phyloP scores from a whole-genome alignment of 2,797 vertebrate genomes.

The Galago senegalensis region DNA sequence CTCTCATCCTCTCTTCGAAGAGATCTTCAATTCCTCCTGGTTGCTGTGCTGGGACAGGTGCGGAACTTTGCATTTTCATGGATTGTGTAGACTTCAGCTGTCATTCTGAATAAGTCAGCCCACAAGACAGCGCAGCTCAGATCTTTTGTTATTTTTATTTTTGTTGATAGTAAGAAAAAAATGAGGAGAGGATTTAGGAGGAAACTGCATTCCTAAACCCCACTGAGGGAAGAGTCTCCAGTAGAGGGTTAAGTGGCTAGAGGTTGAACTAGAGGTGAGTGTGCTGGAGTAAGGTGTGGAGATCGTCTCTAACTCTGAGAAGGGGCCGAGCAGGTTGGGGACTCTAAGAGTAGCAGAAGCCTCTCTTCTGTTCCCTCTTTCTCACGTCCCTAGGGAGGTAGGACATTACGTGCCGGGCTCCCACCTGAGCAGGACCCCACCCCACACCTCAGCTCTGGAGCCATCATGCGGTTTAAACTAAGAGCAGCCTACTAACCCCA shows the following conservation, averaged over 20 bases:
- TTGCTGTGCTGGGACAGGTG: slow-evolving; percentile 65
- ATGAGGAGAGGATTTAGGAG: neutral
- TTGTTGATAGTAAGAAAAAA: slow-evolving; percentile 17
- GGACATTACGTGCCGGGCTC: neutral
- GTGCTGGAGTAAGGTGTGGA: neutral
- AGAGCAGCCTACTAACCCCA: neutral
- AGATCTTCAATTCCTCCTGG: slow-evolving; percentile 34
- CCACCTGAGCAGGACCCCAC: neutral
- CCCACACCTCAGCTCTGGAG: neutral
- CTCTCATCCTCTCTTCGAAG: slow-evolving; percentile 25
- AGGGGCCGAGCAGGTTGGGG: neutral
- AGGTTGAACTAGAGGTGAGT: neutral
- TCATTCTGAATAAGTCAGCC: slow-evolving; percentile 58
- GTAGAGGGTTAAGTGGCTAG: neutral
- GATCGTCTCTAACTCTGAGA: neutral
- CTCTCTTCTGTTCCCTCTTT: neutral
- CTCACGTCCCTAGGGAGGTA: neutral
- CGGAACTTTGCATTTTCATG: slow-evolving; percentile 58
- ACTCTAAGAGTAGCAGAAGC: neutral
- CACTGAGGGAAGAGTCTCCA: neutral
- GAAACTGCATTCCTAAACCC: neutral
- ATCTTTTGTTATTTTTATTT: slow-evolving; percentile 58
- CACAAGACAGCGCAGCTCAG: slow-evolving; percentile 44
- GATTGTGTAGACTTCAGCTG: slow-evolving; percentile 54
- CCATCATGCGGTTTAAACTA: neutral